Evolutionary conservation across 2,113 vertebrate genomes (phyloP), one percentile per base, ranked within the genome.

Genomic region (Python bivittatus): DNA sequence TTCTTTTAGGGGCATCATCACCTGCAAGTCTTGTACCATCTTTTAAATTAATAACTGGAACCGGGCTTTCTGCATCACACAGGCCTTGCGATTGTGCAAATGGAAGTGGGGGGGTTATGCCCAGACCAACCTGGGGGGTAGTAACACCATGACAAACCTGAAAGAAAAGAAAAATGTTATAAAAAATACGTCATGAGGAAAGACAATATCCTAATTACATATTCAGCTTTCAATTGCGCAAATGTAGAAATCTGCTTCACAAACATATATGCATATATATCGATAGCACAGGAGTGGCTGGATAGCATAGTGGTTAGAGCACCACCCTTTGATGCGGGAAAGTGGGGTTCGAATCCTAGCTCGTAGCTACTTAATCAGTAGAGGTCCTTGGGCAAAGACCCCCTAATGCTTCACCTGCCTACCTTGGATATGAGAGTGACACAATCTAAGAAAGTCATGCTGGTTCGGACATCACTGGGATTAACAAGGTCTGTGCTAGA

Each of bases 1-100:
- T 99, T 94, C 98, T 98, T 95, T 96, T 98, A 13, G 99, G 99
- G 38, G 99, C 99, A 93, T 99, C 99, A 48, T 99, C 99, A 25
- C 99, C 99, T 48, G 99, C 99, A 13, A 99, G 98, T 88, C 99
- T 98, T 33, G 99, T 99, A 91, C 99, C 99, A 87, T 99, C 99
- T 97, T 99, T 99, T 10, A 99, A 97, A 96, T 99, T 99, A 97
- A 99, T 99, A 91, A 99, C 99, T 1, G 99, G 98, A 94, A 99
- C 99, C 68, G 98, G 98, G 96, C 97, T 99, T 93, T 99, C 99
- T 0, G 95, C 97, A 94, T 99, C 98, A n/a, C 95, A 93, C 1
- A 98, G 68, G 89, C 96, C 97, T 95, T 97, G 98, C 91, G 96
- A 95, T 64, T 97, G 97, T 11, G 97, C 91, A 95, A 97, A 98